Conservation (phyloP, 2,113 vertebrate species). For the Butorides virescens region DNA sequence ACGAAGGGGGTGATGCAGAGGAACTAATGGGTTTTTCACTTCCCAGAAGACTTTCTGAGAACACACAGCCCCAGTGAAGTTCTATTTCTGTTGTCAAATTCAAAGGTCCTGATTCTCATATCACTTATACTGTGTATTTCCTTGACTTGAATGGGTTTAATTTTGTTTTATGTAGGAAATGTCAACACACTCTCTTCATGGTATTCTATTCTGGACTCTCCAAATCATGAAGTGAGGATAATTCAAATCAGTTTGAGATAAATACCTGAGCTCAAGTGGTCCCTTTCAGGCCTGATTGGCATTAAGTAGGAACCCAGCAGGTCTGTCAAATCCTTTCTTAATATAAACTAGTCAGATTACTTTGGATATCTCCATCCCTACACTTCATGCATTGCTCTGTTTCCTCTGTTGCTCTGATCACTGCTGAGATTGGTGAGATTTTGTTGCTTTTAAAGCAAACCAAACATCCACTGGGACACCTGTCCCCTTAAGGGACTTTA, state of each 20-base stretch:
- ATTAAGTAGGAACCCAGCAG: conserved; percentile 31
- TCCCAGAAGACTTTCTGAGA: neutral
- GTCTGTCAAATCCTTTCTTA: conserved; percentile 19
- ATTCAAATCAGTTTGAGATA: conserved; percentile 13
- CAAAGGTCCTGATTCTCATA: neutral
- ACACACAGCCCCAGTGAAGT: rapidly evolving
- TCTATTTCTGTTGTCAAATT: neutral
- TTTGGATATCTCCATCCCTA: neutral
- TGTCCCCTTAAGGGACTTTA: conserved; percentile 57
- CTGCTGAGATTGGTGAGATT: neutral
- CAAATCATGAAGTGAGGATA: conserved; percentile 27
- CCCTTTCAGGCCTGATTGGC: conserved; percentile 14
- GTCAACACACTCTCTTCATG: neutral
- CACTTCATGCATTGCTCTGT: neutral
- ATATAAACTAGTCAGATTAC: conserved; percentile 19
- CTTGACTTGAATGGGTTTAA: neutral
- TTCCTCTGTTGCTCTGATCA: conserved; percentile 32
- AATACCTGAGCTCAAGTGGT: conserved; percentile 17
- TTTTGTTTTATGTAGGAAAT: conserved; percentile 9
- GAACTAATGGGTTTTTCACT: neutral
- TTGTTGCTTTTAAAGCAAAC: conserved; percentile 62
- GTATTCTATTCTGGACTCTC: conserved; percentile 2
- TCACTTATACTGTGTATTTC: neutral
- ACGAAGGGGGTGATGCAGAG: rapidly evolving
- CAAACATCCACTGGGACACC: conserved; percentile 31